A percentile compares a stretch with the other conserved stretches of the same genome.
These are phyloP conservation scores for Astreopora myriophthalma DNA, from an alignment of 64 coral and sea anemone genomes.

Conservation along the genomic window DNA sequence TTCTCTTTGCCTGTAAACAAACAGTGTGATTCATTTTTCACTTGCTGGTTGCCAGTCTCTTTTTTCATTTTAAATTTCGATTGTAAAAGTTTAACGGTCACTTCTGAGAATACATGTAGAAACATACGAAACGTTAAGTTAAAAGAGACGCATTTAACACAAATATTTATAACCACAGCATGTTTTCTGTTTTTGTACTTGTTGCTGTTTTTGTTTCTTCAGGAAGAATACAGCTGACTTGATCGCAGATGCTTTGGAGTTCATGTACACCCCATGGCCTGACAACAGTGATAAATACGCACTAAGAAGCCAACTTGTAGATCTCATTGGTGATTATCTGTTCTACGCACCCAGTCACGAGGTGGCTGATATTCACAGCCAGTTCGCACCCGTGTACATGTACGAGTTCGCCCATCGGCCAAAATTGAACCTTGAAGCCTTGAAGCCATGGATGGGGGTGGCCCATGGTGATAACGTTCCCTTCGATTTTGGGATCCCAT, in stretches of 20 bases:
- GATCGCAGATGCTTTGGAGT: slow-evolving; percentile 21
- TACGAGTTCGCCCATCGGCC: slow-evolving; percentile 57
- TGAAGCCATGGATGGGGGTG: slow-evolving; percentile 48
- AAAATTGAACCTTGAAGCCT: background rate
- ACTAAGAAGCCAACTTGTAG: slow-evolving; percentile 29
- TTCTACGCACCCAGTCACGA: slow-evolving; percentile 63
- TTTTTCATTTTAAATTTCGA: too few relatives aligned
- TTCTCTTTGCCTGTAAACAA: too few relatives aligned
- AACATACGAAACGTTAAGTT: too few relatives aligned
- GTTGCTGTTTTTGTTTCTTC: background rate
- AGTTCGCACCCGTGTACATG: slow-evolving; percentile 40
- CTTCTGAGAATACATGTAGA: too few relatives aligned
- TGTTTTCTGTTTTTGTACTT: too few relatives aligned
- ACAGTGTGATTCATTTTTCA: too few relatives aligned
- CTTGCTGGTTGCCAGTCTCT: too few relatives aligned
- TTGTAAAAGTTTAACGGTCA: too few relatives aligned
- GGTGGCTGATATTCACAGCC: slow-evolving; percentile 49
- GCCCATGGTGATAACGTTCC: slow-evolving; percentile 53
- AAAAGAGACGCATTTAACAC: too few relatives aligned
- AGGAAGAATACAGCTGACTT: background rate
- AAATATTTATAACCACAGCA: too few relatives aligned
- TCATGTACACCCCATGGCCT: slow-evolving; percentile 75
- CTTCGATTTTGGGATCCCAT: slow-evolving; percentile 58
- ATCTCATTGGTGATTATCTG: slow-evolving; percentile 63
- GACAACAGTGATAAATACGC: slow-evolving; percentile 5